Evolutionary conservation across 2,797 vertebrate genomes (phyloP).

Genomic region (Taenioides sp.): DNA sequence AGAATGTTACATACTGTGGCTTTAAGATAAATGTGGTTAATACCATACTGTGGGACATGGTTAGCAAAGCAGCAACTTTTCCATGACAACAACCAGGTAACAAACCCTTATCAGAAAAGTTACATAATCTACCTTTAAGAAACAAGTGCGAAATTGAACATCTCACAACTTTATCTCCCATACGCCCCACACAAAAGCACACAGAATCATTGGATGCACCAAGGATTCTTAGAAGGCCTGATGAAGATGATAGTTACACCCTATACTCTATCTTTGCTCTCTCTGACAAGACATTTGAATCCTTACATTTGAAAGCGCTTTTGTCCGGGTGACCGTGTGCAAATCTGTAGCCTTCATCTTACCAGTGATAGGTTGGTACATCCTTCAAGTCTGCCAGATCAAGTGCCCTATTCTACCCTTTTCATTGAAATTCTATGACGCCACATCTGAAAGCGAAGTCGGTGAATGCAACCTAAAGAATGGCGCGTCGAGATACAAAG

Average conservation of each 20-base stretch:
- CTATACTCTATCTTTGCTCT: background rate
- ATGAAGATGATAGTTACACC: background rate
- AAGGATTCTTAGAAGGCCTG: background rate
- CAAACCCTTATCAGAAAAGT: too few species aligned
- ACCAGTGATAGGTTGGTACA: background rate
- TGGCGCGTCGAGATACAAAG: background rate
- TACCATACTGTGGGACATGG: too few species aligned
- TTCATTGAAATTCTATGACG: background rate
- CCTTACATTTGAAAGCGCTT: background rate
- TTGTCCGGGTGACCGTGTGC: background rate
- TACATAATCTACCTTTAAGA: too few species aligned
- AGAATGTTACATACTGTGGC: too few species aligned
- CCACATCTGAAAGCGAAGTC: constrained; percentile 7
- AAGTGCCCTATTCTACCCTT: background rate
- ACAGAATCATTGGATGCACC: background rate
- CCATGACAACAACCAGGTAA: too few species aligned
- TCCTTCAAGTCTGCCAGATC: constrained; percentile 9
- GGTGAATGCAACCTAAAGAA: constrained; percentile 8
- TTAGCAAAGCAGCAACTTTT: too few species aligned
- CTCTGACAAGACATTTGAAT: background rate
- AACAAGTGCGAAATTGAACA: too few species aligned
- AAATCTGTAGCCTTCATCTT: constrained; percentile 6
- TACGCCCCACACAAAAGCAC: background rate
- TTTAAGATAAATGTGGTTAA: too few species aligned
- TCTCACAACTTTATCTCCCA: background rate